These are phyloP conservation scores for Myrmophylax atrothorax DNA, from an alignment of 2,113 vertebrate genomes.

Conservation along the genomic window DNA sequence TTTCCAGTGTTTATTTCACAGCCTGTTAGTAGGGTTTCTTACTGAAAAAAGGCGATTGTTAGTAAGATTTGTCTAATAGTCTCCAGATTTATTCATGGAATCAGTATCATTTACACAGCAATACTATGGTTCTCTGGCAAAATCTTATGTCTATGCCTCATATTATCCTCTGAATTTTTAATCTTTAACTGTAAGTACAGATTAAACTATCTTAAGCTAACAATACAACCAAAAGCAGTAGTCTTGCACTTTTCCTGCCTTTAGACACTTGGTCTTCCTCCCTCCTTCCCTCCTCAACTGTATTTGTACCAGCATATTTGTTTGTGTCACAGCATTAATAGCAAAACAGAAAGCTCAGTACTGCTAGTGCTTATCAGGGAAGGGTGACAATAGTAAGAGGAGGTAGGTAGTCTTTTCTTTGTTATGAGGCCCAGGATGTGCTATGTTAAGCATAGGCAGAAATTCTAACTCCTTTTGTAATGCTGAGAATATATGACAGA, in stretches of 20 bases:
- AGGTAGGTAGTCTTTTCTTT: not conserved
- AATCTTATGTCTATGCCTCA: not conserved
- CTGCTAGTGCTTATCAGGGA: not conserved
- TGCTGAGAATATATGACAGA: not conserved
- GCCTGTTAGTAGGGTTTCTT: not conserved
- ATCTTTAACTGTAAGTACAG: not conserved
- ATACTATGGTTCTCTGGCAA: not conserved
- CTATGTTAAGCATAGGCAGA: not conserved
- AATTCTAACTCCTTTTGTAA: not conserved
- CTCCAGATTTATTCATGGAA: not conserved
- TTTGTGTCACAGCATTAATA: not conserved
- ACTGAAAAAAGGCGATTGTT: not conserved
- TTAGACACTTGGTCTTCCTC: not conserved
- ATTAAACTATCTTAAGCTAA: not conserved
- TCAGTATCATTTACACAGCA: not conserved
- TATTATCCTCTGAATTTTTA: not conserved
- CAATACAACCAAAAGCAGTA: not conserved
- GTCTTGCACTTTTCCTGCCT: not conserved
- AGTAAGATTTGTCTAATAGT: not conserved
- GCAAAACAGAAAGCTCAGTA: not conserved
- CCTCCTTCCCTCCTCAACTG: not conserved
- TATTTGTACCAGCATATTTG: not conserved
- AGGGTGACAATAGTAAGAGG: not conserved
- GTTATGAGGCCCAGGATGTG: not conserved
- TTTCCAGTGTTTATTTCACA: not conserved